Percentiles rank a stretch among this genome's conserved stretches.
Evolutionary conservation across 2,797 vertebrate genomes (phyloP).

Genomic region (Clarias fuscus): DNA sequence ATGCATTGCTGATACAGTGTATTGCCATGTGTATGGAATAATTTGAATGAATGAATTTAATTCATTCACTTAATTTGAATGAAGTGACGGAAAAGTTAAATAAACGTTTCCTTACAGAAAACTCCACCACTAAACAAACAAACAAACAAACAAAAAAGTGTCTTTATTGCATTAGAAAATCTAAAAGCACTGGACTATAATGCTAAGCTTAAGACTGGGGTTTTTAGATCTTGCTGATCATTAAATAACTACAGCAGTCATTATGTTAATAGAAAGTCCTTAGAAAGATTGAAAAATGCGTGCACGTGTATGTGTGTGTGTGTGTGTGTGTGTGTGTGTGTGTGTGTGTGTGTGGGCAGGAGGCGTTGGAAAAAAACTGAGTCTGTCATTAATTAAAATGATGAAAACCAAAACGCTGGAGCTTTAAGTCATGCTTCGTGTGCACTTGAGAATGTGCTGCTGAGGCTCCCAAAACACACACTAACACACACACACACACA

Average conservation of each 20-base stretch:
- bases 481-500: constrained; percentile 47
- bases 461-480: constrained; percentile 22
- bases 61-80: too few relatives aligned
- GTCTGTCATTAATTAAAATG: constrained; percentile 58
- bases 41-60: too few relatives aligned
- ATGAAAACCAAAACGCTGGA: constrained; percentile 56
- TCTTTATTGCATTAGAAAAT: too few relatives aligned
- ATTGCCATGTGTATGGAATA: background rate
- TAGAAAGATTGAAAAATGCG: background rate
- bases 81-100: too few relatives aligned
- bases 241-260: background rate
- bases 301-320: background rate
- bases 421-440: constrained; percentile 64
- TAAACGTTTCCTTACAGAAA: too few relatives aligned
- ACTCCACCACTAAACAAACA: too few relatives aligned
- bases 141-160: too few relatives aligned
- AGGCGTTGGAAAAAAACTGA: constrained; percentile 21
- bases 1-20: background rate
- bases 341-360: constrained; percentile 33
- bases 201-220: background rate
- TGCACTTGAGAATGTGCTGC: constrained; percentile 63
- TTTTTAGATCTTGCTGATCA: background rate
- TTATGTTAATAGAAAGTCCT: background rate
- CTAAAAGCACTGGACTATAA: too few relatives aligned
- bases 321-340: constrained; percentile 12